phyloP scores from a whole-genome alignment of 2,888 invertebrate genomes.

The Drepanosiphum platanoidis region DNA sequence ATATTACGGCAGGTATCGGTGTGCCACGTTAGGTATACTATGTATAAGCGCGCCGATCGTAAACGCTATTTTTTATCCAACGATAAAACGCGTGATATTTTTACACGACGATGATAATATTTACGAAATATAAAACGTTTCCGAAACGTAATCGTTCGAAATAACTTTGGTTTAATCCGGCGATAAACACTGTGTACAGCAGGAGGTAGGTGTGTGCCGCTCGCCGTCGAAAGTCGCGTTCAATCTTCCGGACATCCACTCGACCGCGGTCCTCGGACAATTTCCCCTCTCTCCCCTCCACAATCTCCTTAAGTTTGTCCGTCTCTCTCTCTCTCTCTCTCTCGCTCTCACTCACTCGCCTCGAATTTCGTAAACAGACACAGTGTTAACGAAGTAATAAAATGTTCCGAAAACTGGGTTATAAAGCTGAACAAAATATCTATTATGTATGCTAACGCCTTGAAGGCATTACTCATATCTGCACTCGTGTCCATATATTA shows the following conservation, averaged over 20 bases:
- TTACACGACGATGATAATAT: not conserved
- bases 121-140: not conserved
- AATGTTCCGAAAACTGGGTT: not conserved
- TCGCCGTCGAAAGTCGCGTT: slow-evolving; percentile 10
- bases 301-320: no score
- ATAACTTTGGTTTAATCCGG: not conserved
- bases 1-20: no score
- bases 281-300: not conserved
- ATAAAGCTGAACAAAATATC: not conserved
- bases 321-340: not conserved
- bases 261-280: not conserved
- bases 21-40: no score
- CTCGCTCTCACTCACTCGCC: not conserved
- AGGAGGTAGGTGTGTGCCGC: no score
- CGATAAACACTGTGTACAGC: not conserved
- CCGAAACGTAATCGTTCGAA: slow-evolving; percentile 8
- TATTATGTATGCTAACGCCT: not conserved
- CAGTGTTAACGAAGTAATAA: slow-evolving; percentile 8
- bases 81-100: not conserved
- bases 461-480: not conserved
- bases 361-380: not conserved
- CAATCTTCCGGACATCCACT: not conserved
- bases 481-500: not conserved
- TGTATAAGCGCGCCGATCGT: not conserved
- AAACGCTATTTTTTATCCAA: not conserved